Percentiles rank a stretch among this genome's conserved stretches.
Evolutionary conservation across 2,888 invertebrate genomes (phyloP).

Genomic region (Lepetodrilus schrolli): DNA sequence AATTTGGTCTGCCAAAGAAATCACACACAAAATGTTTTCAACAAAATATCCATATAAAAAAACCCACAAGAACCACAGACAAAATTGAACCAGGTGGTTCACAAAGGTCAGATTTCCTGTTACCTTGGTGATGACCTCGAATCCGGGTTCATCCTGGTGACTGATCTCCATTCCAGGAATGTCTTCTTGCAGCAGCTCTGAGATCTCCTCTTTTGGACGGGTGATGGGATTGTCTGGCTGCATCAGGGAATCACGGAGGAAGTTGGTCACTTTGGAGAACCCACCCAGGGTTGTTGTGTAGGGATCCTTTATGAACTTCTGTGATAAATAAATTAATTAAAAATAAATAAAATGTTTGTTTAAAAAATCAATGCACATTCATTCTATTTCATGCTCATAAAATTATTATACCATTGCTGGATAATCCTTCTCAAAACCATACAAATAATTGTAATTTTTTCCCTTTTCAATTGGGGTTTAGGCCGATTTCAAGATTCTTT

Average conservation of each 20-base stretch:
- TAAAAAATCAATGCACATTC: not conserved
- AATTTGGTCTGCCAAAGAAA: slow-evolving; percentile 62
- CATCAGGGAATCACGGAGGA: slow-evolving; percentile 79
- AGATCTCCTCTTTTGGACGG: slow-evolving; percentile 79
- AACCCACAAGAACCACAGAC: no score
- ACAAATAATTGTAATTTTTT: no score
- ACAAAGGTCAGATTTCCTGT: no score
- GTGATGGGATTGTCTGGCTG: slow-evolving; percentile 57
- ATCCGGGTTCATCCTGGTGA: slow-evolving; percentile 75
- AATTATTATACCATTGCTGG: no score
- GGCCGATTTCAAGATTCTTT: no score
- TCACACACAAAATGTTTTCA: not conserved
- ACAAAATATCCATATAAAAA: no score
- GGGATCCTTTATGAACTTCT: slow-evolving; percentile 81
- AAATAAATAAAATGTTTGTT: not conserved
- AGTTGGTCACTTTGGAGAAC: slow-evolving; percentile 89
- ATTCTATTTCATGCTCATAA: no score
- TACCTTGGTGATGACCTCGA: slow-evolving; percentile 75
- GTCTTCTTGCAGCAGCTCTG: slow-evolving; percentile 69
- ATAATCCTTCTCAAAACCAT: no score
- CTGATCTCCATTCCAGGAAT: slow-evolving; percentile 72
- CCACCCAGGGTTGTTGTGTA: slow-evolving; percentile 89
- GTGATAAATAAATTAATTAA: slow-evolving; percentile 20
- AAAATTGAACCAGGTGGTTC: no score
- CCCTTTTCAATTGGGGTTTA: no score